phyloP scores from a whole-genome alignment of 1,140 invertebrate species.

The Drosophila mayri region DNA sequence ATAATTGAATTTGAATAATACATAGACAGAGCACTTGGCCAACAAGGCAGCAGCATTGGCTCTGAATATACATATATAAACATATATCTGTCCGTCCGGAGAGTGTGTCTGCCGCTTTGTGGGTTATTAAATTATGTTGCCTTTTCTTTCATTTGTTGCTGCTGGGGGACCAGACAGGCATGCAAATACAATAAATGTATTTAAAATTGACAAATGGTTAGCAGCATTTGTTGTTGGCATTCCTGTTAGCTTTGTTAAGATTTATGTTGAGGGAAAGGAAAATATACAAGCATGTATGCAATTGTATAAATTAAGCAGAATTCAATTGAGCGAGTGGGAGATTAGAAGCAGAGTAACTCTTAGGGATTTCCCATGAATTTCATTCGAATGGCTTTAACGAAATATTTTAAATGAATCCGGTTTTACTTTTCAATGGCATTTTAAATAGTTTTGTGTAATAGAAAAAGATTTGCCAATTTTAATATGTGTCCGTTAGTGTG shows the following conservation, averaged over 20 bases:
- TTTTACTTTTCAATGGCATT: background rate
- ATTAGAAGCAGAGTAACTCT: slow-evolving; percentile 42
- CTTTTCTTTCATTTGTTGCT: slow-evolving; percentile 48
- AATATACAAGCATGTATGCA: slow-evolving; percentile 24
- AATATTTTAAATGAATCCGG: slow-evolving; percentile 1
- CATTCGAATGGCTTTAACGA: slow-evolving; percentile 17
- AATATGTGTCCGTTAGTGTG: background rate
- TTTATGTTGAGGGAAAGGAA: slow-evolving; percentile 49
- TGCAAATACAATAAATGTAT: slow-evolving; percentile 74
- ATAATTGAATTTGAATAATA: slow-evolving; percentile 81
- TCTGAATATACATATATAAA: slow-evolving; percentile 3
- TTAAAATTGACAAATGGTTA: slow-evolving; percentile 76
- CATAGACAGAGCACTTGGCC: slow-evolving; percentile 69
- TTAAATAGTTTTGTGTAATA: background rate
- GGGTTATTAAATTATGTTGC: slow-evolving; percentile 77
- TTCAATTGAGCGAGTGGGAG: slow-evolving; percentile 53
- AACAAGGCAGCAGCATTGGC: slow-evolving; percentile 39
- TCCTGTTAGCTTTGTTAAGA: slow-evolving; percentile 63
- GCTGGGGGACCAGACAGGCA: slow-evolving; percentile 49
- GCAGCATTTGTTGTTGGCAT: slow-evolving; percentile 58
- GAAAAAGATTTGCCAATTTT: background rate
- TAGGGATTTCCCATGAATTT: slow-evolving; percentile 36
- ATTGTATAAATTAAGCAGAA: slow-evolving; percentile 51
- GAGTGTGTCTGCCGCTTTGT: slow-evolving; percentile 48
- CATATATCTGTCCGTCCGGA: slow-evolving; percentile 2